Evolutionary conservation across 2,888 invertebrate genomes (phyloP).

Genomic region (Melanotus villosus): DNA sequence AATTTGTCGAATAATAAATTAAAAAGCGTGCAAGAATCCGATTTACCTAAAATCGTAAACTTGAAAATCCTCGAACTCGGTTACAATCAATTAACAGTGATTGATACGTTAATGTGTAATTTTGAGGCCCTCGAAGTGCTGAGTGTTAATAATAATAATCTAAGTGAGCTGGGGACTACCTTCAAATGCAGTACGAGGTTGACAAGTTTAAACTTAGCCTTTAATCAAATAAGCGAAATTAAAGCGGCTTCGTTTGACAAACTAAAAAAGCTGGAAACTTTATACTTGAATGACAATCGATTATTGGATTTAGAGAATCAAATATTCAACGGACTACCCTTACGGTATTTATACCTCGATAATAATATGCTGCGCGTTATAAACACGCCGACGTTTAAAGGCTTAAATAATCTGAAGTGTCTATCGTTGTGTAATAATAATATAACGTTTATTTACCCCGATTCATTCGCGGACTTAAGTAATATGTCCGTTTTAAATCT

Average conservation of each 20-base stretch:
- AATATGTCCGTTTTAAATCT: slow-evolving; percentile 26
- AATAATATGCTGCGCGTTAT: background rate
- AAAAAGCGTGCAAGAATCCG: background rate
- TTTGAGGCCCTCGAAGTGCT: slow-evolving; percentile 6
- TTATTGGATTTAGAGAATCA: background rate
- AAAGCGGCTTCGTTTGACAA: background rate
- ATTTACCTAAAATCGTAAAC: slow-evolving; percentile 1
- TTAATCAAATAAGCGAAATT: slow-evolving; percentile 21
- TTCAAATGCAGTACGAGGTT: slow-evolving; percentile 6
- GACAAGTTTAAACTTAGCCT: slow-evolving; percentile 11
- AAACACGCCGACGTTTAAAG: background rate
- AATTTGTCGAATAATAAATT: slow-evolving; percentile 15
- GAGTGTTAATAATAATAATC: slow-evolving; percentile 60
- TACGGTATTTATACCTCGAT: slow-evolving; percentile 1
- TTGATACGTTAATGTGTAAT: background rate
- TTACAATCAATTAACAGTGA: background rate
- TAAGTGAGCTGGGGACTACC: slow-evolving; percentile 58
- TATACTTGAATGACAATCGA: slow-evolving; percentile 63
- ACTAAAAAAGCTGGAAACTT: slow-evolving; percentile 59
- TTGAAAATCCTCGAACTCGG: slow-evolving; percentile 1
- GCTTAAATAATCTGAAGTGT: slow-evolving; percentile 4
- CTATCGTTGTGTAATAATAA: slow-evolving; percentile 31
- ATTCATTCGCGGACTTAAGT: background rate
- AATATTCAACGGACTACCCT: background rate
- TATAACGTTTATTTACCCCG: slow-evolving; percentile 6